Evolutionary conservation across 2,888 invertebrate species (phyloP), one percentile per base, ranked within the genome.

Genomic region (Parnassius apollo): DNA sequence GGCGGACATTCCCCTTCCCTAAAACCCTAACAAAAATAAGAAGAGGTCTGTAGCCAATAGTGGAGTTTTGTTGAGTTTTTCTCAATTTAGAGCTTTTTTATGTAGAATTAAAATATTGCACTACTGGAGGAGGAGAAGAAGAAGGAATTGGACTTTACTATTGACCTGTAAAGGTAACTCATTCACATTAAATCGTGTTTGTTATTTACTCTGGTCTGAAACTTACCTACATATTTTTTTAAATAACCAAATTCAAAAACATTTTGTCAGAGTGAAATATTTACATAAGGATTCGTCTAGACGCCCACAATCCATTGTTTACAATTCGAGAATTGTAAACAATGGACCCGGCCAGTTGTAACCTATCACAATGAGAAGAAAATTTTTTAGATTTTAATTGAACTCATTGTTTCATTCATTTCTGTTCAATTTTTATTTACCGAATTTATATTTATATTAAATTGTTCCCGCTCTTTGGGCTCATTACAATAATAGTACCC

Each of bases 201-300:
- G 7, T 35, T 35, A 35, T 35, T 35, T 35, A 35, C 35, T 35
- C 35, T 35, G 35, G 35, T 35, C 35, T 35, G 1, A 35, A 35
- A 35, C 7, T 35, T 35, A 3, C 35, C 35, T 35, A 35, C 7
- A 7, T 35, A 35, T 7, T 35, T 35, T 35, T 44, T 18, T 55
- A 60, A 45, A 61, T 57, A 64, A 65, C 61, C 58, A 13, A 57
- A 52, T 53, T 61, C 61, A 65, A 48, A 11, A 56, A 59, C 64
- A 59, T 52, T 59, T 42, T 64, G 42, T 59, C 52, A 59, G 59
- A 52, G 51, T 25, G 55, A 55, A 59, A 67, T 67, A 66, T 71
- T 68, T 71, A 67, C 68, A 65, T 67, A 67, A 66, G 70, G 70
- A 68, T 73, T 74, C 70, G 70, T 75, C 71, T 75, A 73, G 71